Evolutionary conservation across 2,113 vertebrate species (phyloP).

Genomic region (Ptilorrhoa leucosticta): DNA sequence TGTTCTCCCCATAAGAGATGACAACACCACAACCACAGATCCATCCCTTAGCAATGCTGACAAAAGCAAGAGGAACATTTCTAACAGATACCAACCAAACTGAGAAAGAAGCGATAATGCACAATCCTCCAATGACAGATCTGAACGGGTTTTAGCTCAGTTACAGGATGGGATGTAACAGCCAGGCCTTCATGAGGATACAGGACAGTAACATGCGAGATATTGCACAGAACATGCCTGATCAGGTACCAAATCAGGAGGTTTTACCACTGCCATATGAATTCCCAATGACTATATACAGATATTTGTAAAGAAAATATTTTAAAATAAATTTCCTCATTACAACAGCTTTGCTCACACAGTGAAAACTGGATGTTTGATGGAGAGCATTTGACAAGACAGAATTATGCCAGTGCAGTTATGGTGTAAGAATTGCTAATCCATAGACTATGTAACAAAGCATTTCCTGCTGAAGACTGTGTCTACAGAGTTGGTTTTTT

Average conservation of each 20-base stretch:
- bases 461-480: not conserved
- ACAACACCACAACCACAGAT: not conserved
- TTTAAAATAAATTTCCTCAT: not conserved
- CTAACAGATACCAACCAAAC: not conserved
- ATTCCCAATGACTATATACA: not conserved
- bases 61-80: not conserved
- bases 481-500: not conserved
- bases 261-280: not conserved
- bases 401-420: not conserved
- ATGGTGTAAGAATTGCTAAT: not conserved
- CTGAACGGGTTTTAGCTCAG: not conserved
- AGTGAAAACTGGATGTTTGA: not conserved
- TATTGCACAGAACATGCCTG: not conserved
- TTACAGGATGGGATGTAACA: not conserved
- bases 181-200: not conserved
- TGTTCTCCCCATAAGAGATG: not conserved
- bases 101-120: not conserved
- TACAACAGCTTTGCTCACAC: not conserved
- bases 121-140: not conserved
- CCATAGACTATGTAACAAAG: not conserved
- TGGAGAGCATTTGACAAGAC: not conserved
- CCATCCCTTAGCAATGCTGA: not conserved
- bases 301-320: not conserved
- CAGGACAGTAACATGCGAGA: fast-evolving
- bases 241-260: not conserved